Evolutionary conservation across 2,113 vertebrate genomes (phyloP).

Genomic region (Struthio camelus): DNA sequence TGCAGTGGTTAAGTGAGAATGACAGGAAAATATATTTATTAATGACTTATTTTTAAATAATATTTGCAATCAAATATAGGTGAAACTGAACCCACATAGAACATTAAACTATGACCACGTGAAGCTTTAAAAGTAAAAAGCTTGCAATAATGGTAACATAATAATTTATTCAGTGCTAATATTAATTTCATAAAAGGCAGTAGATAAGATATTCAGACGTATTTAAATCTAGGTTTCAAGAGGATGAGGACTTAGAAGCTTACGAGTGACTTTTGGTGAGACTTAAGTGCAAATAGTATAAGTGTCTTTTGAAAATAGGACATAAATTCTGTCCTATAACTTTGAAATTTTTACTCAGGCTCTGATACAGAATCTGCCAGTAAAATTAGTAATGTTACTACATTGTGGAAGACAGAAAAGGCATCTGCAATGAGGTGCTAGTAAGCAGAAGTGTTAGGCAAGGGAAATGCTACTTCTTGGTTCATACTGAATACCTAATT

Average conservation of each 20-base stretch:
- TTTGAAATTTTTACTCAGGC: neutral
- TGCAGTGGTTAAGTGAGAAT: neutral
- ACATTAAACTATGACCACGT: neutral
- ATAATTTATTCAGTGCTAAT: neutral
- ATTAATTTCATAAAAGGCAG: neutral
- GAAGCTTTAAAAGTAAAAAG: neutral
- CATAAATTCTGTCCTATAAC: neutral
- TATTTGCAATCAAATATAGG: neutral
- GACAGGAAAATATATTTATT: neutral
- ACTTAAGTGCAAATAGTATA: neutral
- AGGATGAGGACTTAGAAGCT: neutral
- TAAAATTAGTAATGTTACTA: neutral
- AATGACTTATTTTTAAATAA: neutral
- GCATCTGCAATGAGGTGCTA: neutral
- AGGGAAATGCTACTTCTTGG: constrained; percentile 26
- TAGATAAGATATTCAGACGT: neutral
- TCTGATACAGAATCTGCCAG: neutral
- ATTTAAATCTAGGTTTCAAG: neutral
- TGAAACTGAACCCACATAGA: constrained; percentile 3
- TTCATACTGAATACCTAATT: neutral
- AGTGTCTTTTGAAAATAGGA: neutral
- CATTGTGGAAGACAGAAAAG: neutral
- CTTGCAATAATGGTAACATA: neutral
- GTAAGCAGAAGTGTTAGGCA: neutral
- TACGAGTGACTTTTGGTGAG: neutral